These are phyloP conservation scores for Malurus elegans DNA, from an alignment of 2,113 vertebrate species.

Conservation along the genomic window DNA sequence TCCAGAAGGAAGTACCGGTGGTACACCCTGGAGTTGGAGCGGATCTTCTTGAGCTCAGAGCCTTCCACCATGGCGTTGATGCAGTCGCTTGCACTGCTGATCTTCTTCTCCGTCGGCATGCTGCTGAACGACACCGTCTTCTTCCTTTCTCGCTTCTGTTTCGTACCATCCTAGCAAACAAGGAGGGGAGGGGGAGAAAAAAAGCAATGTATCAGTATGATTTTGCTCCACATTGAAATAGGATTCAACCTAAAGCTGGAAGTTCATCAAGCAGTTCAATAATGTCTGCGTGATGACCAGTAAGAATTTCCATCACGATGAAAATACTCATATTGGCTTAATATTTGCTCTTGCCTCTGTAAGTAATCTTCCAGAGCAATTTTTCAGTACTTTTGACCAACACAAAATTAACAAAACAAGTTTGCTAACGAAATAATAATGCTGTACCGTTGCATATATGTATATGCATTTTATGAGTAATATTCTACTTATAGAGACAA, in stretches of 20 bases:
- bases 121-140: slow-evolving; percentile 98
- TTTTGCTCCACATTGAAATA: neutral
- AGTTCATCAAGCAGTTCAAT: neutral
- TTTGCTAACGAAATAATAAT: neutral
- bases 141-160: slow-evolving; percentile 91
- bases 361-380: neutral
- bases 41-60: slow-evolving; percentile 91
- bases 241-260: neutral
- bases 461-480: neutral
- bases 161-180: slow-evolving; percentile 85
- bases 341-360: neutral
- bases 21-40: slow-evolving; percentile 93
- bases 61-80: slow-evolving; percentile 95
- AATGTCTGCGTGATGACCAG: neutral
- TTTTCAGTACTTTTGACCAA: neutral
- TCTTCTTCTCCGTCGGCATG: slow-evolving; percentile 97
- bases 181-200: neutral
- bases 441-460: neutral
- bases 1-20: slow-evolving; percentile 93
- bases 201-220: neutral
- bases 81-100: slow-evolving; percentile 94
- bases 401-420: neutral
- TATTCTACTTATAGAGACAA: neutral
- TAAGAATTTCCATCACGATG: neutral
- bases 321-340: neutral